Percentiles rank a stretch among this genome's conserved stretches.
Conservation (phyloP, 2,113 vertebrate species). For the Strix uralensis region DNA sequence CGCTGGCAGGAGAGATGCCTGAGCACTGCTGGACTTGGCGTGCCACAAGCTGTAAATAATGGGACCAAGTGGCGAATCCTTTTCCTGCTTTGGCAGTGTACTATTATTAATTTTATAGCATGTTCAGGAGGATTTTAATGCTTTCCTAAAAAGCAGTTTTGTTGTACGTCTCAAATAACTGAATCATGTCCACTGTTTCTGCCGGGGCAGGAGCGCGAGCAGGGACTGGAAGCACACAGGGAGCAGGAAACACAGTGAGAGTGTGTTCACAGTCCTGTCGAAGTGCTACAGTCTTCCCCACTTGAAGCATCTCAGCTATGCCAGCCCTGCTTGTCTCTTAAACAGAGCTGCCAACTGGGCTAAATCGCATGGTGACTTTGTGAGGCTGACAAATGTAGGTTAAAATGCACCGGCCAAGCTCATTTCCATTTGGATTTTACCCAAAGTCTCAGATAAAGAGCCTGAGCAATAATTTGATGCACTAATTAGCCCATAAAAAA, state of each 20-base stretch:
- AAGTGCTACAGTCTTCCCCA: neutral
- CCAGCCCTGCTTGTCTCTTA: neutral
- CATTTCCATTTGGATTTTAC: constrained; percentile 63
- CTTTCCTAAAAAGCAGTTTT: neutral
- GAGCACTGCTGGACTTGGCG: neutral
- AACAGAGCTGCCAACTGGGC: constrained; percentile 57
- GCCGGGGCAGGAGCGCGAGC: neutral
- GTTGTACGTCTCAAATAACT: neutral
- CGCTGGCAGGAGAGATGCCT: fast-evolving
- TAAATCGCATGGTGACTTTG: constrained; percentile 27
- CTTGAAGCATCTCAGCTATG: constrained; percentile 33
- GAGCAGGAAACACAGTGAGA: neutral
- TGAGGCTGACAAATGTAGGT: constrained; percentile 57
- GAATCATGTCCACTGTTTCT: neutral
- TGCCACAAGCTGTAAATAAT: neutral
- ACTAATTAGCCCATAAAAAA: constrained; percentile 24
- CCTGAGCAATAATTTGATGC: constrained; percentile 33
- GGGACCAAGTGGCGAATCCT: fast-evolving
- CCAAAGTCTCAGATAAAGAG: constrained; percentile 44
- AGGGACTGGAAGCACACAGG: fast-evolving
- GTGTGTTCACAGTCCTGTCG: neutral
- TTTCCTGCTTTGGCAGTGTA: neutral
- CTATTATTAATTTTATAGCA: neutral
- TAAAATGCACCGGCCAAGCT: constrained; percentile 50
- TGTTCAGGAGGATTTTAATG: neutral